Conservation (phyloP, 30 jellyfish, hydroid and myxozoan genomes). For the Sanderia malayensis region DNA sequence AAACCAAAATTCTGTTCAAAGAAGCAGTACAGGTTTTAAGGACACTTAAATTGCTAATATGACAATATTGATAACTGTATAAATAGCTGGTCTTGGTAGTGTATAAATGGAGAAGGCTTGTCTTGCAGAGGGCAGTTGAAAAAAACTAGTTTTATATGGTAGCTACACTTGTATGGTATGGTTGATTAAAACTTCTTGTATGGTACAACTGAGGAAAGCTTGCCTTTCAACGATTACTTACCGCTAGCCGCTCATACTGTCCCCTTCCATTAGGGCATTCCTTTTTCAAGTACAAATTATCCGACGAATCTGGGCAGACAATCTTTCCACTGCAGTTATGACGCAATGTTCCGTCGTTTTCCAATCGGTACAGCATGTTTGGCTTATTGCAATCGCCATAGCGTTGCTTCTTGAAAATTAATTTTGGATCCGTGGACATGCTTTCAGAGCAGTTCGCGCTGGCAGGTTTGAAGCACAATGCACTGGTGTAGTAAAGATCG, state of each 20-base stretch:
- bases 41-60: no score
- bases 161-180: no score
- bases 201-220: no score
- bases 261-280: conserved; percentile 34
- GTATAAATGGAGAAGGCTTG: no score
- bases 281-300: conserved; percentile 6
- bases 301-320: conserved; percentile 57
- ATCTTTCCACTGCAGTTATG: conserved; percentile 54
- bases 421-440: conserved; percentile 31
- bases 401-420: conserved; percentile 18
- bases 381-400: conserved; percentile 41
- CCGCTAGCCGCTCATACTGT: conserved; percentile 49
- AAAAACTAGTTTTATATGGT: no score
- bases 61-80: no score
- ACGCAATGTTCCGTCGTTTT: conserved; percentile 45
- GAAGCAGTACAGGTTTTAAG: no score
- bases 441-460: conserved; percentile 11
- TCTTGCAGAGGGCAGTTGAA: no score
- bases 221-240: no score
- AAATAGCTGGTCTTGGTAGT: no score
- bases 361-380: conserved; percentile 36
- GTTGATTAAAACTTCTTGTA: no score
- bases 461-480: conserved; percentile 48
- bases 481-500: conserved; percentile 27
- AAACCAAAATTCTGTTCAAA: conserved; percentile 32